These are phyloP conservation scores for Hemicentrotus pulcherrimus DNA, from an alignment of 35 echinoderm and acorn worm genomes.

Conservation along the genomic window DNA sequence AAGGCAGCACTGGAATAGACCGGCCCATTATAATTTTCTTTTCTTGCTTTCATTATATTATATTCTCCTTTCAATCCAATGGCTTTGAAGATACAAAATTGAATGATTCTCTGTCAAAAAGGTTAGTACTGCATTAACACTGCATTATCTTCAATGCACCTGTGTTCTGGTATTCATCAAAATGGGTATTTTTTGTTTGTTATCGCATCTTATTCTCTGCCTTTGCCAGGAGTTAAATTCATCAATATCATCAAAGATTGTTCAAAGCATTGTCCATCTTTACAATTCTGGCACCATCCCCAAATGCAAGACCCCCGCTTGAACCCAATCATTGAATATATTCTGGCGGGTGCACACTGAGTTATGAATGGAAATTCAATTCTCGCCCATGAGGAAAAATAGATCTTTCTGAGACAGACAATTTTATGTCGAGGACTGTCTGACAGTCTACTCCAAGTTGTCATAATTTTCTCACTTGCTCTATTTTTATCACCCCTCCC, in stretches of 20 bases:
- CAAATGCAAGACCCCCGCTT: not conserved
- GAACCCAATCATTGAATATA: not conserved
- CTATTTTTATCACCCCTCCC: not conserved
- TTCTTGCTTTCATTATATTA: not conserved
- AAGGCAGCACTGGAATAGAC: not conserved
- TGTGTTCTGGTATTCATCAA: not conserved
- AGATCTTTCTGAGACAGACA: not conserved
- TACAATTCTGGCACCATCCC: not conserved
- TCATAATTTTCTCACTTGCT: not conserved
- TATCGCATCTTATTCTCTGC: not conserved
- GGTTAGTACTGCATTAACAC: not conserved
- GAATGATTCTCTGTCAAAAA: not conserved
- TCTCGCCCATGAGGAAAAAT: not conserved
- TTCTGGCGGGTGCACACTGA: not conserved
- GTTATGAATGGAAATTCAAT: slow-evolving; percentile 4
- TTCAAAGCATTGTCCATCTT: not conserved
- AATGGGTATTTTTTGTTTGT: not conserved
- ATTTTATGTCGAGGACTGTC: not conserved
- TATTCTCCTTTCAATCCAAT: not conserved
- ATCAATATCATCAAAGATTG: not conserved
- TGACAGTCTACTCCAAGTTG: not conserved
- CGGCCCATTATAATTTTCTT: not conserved
- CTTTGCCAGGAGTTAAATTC: not conserved
- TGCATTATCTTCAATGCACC: not conserved
- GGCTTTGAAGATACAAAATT: not conserved